Evolutionary conservation across 2,888 invertebrate species (phyloP).

Genomic region (Agrotis clavis): DNA sequence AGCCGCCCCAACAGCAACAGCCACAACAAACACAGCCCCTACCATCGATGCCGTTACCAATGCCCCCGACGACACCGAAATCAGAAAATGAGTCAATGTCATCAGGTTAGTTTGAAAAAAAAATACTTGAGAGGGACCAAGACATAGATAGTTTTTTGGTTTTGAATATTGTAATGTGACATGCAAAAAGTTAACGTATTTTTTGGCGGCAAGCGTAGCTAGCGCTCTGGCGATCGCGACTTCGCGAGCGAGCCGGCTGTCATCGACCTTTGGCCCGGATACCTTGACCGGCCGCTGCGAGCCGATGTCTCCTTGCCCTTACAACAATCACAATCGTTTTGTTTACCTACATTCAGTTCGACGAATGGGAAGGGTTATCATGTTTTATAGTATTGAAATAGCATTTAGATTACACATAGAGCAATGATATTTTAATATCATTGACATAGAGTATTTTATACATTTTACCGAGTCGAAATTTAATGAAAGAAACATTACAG

Average conservation of each 20-base stretch:
- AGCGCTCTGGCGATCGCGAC: slow-evolving; percentile 66
- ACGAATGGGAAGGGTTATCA: slow-evolving; percentile 44
- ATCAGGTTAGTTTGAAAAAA: slow-evolving; percentile 82
- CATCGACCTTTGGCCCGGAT: slow-evolving; percentile 91
- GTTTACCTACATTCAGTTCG: slow-evolving; percentile 80
- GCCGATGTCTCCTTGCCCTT: slow-evolving; percentile 85
- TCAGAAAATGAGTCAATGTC: slow-evolving; percentile 90
- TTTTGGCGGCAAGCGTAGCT: slow-evolving; percentile 82
- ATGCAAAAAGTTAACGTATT: slow-evolving; percentile 54
- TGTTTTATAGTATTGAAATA: slow-evolving; percentile 38
- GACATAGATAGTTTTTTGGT: slow-evolving; percentile 16
- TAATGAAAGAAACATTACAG: slow-evolving; percentile 22
- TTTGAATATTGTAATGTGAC: slow-evolving; percentile 17
- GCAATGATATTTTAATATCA: too few species aligned
- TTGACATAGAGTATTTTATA: slow-evolving; percentile 30
- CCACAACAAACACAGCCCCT: slow-evolving; percentile 90
- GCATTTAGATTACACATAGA: slow-evolving; percentile 49
- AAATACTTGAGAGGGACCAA: background rate
- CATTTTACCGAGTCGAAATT: slow-evolving; percentile 23
- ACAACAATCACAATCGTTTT: slow-evolving; percentile 83
- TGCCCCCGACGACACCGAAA: slow-evolving; percentile 89
- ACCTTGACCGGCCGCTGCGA: slow-evolving; percentile 89
- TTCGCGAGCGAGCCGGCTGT: slow-evolving; percentile 77
- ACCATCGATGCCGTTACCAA: slow-evolving; percentile 89
- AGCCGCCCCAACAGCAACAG: slow-evolving; percentile 85